Evolutionary conservation across 1,140 invertebrate genomes (phyloP), one percentile per base, ranked within the genome.

Genomic region (Dendroctonus ponderosae): DNA sequence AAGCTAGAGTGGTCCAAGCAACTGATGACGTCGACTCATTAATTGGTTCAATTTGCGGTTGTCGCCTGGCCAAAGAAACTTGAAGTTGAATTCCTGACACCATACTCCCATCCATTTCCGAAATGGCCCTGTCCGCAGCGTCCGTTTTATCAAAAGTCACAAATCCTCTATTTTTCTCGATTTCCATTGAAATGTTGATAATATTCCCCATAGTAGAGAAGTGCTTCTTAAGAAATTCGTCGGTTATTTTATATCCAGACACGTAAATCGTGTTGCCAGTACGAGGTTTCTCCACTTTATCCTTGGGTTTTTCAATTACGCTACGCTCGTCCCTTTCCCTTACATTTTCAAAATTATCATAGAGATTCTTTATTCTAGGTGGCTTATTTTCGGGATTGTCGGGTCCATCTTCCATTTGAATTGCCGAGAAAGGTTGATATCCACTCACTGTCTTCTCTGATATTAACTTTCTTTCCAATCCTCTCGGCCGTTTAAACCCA

Each of bases 71-170:
- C 72, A 94, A 81, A 5, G 91, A 90, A 7, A 94, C 93, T 81
- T 89, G 86, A 9, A 94, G 79, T 60, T 89, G 87, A 59, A 92
- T 88, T 51, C 91, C 91, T 70, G 84, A 88, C 12, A 90, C 88
- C 82, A 86, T 89, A 73, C 85, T 89, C 26, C 90, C 89, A 81
- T 96, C 91, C 81, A 96, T 88, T 81, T 94, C 91, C 61, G 86
- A 84, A 68, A 96, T 95, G 0, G 94, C 94, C 72, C 89, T 85
- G 53, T 93, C 89, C 9, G 94, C 92, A 42, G 89, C 86, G 68
- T 96, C 93, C 12, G 90, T 82, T 74, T 92, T 94, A 68, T 96
- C 93, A 83, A 97, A 98, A 5, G 94, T 94, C 6, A 98, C 85
- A 82, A 96, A 97, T 7, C 92, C 94, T 76, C 93, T 92, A 79